A percentile compares a stretch with the other conserved stretches of the same genome.
Conservation (phyloP, 2,113 vertebrate genomes). For the Solenodon paradoxus region DNA sequence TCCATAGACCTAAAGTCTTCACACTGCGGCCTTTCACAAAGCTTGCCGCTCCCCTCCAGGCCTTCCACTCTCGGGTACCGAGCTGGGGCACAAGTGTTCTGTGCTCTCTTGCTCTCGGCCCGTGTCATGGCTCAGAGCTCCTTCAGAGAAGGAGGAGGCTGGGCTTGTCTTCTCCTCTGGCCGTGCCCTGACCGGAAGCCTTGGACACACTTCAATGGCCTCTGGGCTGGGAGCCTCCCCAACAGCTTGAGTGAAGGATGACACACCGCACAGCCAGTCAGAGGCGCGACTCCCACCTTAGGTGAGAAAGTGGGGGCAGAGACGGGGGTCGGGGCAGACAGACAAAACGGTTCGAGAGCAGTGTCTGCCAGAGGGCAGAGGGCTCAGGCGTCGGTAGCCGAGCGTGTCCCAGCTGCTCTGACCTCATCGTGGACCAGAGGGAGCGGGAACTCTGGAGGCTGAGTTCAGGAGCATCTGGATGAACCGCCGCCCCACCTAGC, state of each 20-base stretch:
- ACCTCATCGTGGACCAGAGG: too few relatives aligned
- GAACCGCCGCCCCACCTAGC: background rate
- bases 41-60: background rate
- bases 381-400: background rate
- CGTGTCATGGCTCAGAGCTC: too few relatives aligned
- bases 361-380: background rate
- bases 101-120: background rate
- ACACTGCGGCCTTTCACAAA: background rate
- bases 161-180: background rate
- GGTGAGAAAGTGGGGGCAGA: background rate
- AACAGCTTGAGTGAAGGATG: background rate
- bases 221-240: rapidly evolving
- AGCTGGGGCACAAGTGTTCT: background rate
- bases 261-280: too few relatives aligned
- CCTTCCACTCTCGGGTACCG: background rate
- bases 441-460: background rate
- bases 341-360: background rate
- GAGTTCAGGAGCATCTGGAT: background rate
- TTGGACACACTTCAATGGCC: rapidly evolving
- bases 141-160: background rate
- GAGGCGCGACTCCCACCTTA: background rate
- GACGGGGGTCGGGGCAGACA: background rate
- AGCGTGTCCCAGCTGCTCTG: rapidly evolving
- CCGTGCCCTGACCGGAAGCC: background rate
- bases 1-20: background rate